Evolutionary conservation across 2,797 vertebrate genomes (phyloP), one percentile per base, ranked within the genome.

Genomic region (Poeciliopsis infans): DNA sequence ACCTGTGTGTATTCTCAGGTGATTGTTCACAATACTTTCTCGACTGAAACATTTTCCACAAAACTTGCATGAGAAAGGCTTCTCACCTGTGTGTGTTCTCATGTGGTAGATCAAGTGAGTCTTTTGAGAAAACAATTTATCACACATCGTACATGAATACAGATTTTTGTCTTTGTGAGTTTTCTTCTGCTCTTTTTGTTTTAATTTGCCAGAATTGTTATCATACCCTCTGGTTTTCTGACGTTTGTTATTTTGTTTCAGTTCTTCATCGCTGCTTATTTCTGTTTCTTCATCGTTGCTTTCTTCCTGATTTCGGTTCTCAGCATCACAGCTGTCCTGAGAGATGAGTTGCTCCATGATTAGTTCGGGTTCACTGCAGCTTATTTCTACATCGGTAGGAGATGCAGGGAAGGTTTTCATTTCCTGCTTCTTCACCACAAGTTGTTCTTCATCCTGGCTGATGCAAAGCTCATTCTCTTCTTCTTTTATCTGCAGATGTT

Each of bases 1-100:
- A 36, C 64, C 64, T 41, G 64, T 68, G 36, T 68, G 64, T 11
- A 68, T 68, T 68, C 64, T 68, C 64, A 68, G 64, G 64, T 68
- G 64, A 41, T 41, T 68, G 20, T 68, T 68, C 36, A 68, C 36
- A 25, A 68, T 68, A 23, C 64, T 68, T 68, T 68, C 64, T 41
- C 64, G 36, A 41, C 64, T 68, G 33, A 68, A 68, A 68, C 64
- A 68, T 25, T 68, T 68, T 68, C 64, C 64, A 41, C 64, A 68
- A 68, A 68, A 41, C 36, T 68, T 68, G 36, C 64, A 68, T 41
- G 64, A 68, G 36, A 68, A 68, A 39, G 64, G 64, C 64, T 68
- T 68, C 64, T 68, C 64, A 7, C 64, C 64, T 68, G 64, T 68
- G 11, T 68, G 64, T 11, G 36, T 68, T 68, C 64, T 68, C 36